These are phyloP conservation scores for Ptilonorhynchus violaceus DNA, from an alignment of 2,113 vertebrate species.

Conservation along the genomic window DNA sequence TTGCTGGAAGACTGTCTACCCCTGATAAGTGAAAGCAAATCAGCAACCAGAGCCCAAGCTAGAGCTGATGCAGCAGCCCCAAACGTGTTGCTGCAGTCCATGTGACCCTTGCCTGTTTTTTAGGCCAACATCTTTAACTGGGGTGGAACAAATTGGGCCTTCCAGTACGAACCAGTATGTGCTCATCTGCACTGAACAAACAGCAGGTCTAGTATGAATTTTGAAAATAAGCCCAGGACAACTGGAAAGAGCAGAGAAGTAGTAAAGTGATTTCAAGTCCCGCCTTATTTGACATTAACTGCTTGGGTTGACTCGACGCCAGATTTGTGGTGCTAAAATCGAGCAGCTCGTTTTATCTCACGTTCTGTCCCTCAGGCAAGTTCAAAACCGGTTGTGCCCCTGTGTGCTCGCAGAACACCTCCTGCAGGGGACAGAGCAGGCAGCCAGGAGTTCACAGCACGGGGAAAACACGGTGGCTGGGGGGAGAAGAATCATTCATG, in stretches of 20 bases:
- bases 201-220: neutral
- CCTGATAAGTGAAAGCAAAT: neutral
- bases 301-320: neutral
- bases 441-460: fast-evolving
- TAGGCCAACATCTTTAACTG: constrained; percentile 48
- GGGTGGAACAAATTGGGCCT: constrained; percentile 56
- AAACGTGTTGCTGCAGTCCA: neutral
- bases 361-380: neutral
- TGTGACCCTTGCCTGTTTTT: neutral
- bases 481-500: neutral
- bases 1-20: neutral
- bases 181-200: neutral
- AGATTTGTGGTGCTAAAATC: neutral
- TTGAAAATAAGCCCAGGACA: neutral
- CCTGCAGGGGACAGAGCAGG: fast-evolving
- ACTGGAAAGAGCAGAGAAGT: neutral
- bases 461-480: neutral
- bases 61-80: neutral
- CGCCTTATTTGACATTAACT: neutral
- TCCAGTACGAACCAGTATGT: constrained; percentile 11
- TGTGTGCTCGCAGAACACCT: neutral
- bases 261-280: neutral
- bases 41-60: neutral
- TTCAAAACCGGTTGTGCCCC: neutral
- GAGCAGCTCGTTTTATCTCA: neutral